These are phyloP conservation scores for Silurus glanis DNA, from an alignment of 2,113 vertebrate genomes.

Conservation along the genomic window DNA sequence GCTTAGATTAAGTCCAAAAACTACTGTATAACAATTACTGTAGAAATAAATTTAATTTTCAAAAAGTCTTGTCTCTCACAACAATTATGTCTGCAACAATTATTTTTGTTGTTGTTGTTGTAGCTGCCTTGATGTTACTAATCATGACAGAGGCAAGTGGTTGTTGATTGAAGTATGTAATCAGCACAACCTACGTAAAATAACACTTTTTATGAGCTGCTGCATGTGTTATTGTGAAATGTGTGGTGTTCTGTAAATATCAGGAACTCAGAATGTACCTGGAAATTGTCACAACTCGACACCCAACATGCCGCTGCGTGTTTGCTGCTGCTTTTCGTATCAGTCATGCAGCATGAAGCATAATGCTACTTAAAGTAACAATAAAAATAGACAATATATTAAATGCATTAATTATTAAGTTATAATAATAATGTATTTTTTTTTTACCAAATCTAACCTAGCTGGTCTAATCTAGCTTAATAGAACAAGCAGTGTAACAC, in stretches of 20 bases:
- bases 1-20: neutral
- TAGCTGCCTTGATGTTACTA: slow-evolving; percentile 1
- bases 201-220: slow-evolving; percentile 10
- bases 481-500: neutral
- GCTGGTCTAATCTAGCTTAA: neutral
- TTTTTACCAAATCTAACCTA: neutral
- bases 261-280: neutral
- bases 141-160: slow-evolving; percentile 2
- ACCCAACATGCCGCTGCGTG: neutral
- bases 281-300: neutral
- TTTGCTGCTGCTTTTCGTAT: neutral
- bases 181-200: neutral
- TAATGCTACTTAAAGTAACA: neutral
- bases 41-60: neutral
- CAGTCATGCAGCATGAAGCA: neutral
- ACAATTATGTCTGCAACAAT: neutral
- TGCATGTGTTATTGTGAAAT: neutral
- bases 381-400: neutral
- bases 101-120: neutral
- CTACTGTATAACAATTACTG: neutral
- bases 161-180: slow-evolving; percentile 9
- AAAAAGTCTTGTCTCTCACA: neutral
- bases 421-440: neutral
- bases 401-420: neutral
- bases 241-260: slow-evolving; percentile 12